These are phyloP conservation scores for Eristalis tenax DNA, from an alignment of 2,888 invertebrate species.

Conservation along the genomic window DNA sequence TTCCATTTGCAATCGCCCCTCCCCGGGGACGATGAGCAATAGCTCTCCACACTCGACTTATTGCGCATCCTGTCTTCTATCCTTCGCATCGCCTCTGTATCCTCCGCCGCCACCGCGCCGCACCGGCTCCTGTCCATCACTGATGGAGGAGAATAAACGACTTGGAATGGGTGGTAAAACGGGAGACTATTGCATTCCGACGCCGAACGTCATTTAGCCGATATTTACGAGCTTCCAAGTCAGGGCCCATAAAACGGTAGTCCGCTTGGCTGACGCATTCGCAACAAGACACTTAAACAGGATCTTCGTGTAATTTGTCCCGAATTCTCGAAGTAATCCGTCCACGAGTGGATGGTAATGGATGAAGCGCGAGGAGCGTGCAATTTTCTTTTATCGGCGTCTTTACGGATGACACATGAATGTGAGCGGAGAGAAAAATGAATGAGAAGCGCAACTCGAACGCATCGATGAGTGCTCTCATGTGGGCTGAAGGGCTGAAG, in stretches of 20 bases:
- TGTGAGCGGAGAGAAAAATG: not conserved
- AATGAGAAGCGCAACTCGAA: conserved; percentile 1
- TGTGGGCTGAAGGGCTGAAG: not conserved
- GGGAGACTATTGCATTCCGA: conserved; percentile 10
- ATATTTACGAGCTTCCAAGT: conserved; percentile 36
- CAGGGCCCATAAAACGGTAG: not conserved
- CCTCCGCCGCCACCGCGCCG: not conserved
- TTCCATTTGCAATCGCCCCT: not conserved
- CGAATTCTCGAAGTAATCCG: conserved; percentile 7
- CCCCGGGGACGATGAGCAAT: not conserved
- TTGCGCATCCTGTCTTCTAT: conserved; percentile 8
- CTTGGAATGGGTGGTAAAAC: not conserved
- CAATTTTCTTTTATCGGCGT: not conserved
- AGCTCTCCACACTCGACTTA: conserved; percentile 21
- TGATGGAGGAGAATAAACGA: not conserved
- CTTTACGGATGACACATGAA: conserved; percentile 5
- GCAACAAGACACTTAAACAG: conserved; percentile 5
- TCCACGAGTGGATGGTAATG: not conserved
- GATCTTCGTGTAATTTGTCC: conserved; percentile 8
- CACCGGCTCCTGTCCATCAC: not conserved
- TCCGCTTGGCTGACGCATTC: not conserved
- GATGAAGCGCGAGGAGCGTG: not conserved
- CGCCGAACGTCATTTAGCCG: conserved; percentile 23
- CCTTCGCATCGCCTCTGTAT: not conserved
- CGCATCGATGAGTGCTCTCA: not conserved